These are phyloP conservation scores for Leptarthrus brevirostris DNA, from an alignment of 2,888 invertebrate species.

Conservation along the genomic window DNA sequence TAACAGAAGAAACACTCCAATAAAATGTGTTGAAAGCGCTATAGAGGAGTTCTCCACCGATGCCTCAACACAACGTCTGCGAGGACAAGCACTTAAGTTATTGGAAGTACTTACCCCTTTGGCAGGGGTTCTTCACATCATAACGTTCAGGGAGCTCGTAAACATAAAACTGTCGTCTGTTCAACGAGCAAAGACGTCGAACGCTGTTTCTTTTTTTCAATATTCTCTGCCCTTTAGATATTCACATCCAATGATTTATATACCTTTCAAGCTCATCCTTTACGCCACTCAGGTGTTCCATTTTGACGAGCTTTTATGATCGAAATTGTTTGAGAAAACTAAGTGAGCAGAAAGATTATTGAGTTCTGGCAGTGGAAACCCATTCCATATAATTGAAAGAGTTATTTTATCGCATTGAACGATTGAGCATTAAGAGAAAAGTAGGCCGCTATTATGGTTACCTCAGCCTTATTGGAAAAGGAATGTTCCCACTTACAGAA, in stretches of 20 bases:
- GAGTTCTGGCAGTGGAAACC: no score
- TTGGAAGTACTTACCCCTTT: slow-evolving; percentile 25
- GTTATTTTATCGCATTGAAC: no score
- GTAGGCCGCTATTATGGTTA: no score
- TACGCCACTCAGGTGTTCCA: slow-evolving; percentile 1
- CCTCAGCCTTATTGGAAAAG: no score
- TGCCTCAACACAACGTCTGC: background rate
- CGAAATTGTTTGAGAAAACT: background rate
- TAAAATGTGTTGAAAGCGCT: slow-evolving; percentile 9
- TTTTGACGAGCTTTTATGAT: background rate
- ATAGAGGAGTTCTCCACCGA: background rate
- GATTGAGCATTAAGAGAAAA: no score
- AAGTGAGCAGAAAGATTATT: background rate
- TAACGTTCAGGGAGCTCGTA: slow-evolving; percentile 19
- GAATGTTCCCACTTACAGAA: no score
- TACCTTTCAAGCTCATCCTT: slow-evolving; percentile 11
- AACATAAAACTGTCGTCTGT: slow-evolving; percentile 23
- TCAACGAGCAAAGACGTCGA: background rate
- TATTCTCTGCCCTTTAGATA: slow-evolving; percentile 3
- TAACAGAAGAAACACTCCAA: background rate
- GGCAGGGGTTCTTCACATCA: slow-evolving; percentile 11
- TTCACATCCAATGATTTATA: slow-evolving; percentile 32
- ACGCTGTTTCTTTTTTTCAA: background rate
- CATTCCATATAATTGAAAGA: no score
- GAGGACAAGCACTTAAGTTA: slow-evolving; percentile 38